phyloP scores from a whole-genome alignment of 2,888 invertebrate genomes.

The Drosophila diplacantha region DNA sequence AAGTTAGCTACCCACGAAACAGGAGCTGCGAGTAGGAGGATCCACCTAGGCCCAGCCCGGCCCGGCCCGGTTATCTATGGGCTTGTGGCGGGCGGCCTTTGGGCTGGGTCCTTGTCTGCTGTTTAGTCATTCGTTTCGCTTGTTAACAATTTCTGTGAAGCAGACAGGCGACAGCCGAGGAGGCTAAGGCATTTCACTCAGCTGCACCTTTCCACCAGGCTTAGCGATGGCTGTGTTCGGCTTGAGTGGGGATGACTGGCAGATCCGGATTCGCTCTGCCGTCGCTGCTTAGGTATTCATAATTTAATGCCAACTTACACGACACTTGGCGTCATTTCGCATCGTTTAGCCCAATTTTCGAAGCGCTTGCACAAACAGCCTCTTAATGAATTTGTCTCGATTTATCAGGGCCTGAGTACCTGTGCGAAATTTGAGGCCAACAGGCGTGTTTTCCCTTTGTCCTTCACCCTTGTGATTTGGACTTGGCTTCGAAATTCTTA shows the following conservation, averaged over 20 bases:
- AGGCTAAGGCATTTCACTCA: constrained; percentile 43
- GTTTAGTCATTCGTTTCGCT: constrained; percentile 67
- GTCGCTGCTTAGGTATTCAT: constrained; percentile 63
- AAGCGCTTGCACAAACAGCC: constrained; percentile 53
- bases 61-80: constrained; percentile 24
- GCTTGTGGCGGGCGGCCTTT: constrained; percentile 5
- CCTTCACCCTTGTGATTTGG: neutral
- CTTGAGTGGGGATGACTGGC: constrained; percentile 50
- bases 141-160: constrained; percentile 58
- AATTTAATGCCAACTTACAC: constrained; percentile 64
- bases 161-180: constrained; percentile 39
- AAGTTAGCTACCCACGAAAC: constrained; percentile 41
- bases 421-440: constrained; percentile 7
- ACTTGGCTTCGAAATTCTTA: neutral
- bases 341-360: constrained; percentile 59
- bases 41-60: neutral
- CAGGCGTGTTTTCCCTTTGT: neutral
- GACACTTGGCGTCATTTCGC: constrained; percentile 59
- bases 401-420: constrained; percentile 23
- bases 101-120: constrained; percentile 26
- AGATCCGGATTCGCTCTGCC: constrained; percentile 38
- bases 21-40: constrained; percentile 16
- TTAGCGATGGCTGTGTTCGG: constrained; percentile 7
- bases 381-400: constrained; percentile 41
- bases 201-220: constrained; percentile 6